phyloP scores from a whole-genome alignment of 2,888 invertebrate species.

The Venusia cambrica region DNA sequence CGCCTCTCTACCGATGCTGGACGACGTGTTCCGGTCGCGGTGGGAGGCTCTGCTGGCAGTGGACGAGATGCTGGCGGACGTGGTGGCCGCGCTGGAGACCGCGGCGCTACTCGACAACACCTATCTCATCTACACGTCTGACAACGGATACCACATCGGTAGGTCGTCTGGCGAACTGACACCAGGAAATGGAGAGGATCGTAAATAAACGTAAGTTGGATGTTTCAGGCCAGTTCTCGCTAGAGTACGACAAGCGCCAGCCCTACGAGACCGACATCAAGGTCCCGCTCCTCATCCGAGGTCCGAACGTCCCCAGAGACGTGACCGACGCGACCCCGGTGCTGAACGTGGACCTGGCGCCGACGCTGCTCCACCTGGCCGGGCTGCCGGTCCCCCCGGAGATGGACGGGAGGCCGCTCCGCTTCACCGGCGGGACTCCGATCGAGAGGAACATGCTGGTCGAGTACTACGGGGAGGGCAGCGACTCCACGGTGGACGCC shows the following conservation, averaged over 20 bases:
- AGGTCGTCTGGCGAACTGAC: conserved; percentile 31
- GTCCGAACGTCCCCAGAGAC: conserved; percentile 83
- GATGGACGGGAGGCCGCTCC: conserved; percentile 82
- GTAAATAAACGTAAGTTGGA: too few relatives aligned
- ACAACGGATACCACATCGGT: conserved; percentile 96
- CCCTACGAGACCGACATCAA: conserved; percentile 94
- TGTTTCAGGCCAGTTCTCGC: conserved; percentile 91
- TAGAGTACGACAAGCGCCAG: conserved; percentile 94
- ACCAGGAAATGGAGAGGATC: neutral
- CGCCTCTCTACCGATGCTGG: conserved; percentile 80
- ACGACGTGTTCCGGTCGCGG: conserved; percentile 86
- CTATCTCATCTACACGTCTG: conserved; percentile 91
- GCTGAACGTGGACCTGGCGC: conserved; percentile 90
- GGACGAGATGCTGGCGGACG: conserved; percentile 88
- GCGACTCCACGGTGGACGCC: conserved; percentile 71
- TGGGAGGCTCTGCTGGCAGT: conserved; percentile 92
- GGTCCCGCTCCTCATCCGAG: conserved; percentile 90
- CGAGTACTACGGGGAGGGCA: conserved; percentile 91
- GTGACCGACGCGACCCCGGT: conserved; percentile 78
- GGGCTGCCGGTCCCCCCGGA: conserved; percentile 58
- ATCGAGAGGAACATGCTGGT: conserved; percentile 83
- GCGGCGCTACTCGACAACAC: conserved; percentile 84
- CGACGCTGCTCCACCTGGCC: conserved; percentile 89
- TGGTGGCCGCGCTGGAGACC: conserved; percentile 80
- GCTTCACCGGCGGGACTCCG: conserved; percentile 27